These are phyloP conservation scores for Anniella stebbinsi DNA, from an alignment of 2,797 vertebrate species.

Conservation along the genomic window DNA sequence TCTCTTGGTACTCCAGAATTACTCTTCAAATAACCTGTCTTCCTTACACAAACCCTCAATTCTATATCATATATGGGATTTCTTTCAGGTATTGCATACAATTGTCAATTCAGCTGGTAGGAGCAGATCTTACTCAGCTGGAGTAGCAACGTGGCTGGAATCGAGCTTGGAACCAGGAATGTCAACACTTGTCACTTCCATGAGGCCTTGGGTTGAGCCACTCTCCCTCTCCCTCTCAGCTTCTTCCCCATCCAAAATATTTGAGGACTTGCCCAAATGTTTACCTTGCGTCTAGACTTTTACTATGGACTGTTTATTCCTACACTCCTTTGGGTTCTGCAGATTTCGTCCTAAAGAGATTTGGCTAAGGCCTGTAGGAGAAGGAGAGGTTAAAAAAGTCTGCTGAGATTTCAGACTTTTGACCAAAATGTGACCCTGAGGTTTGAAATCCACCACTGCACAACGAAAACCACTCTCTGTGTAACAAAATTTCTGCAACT, in stretches of 20 bases:
- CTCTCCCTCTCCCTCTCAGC: neutral
- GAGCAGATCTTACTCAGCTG: neutral
- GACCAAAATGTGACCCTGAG: conserved; percentile 49
- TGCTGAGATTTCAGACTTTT: conserved; percentile 30
- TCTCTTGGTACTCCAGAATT: neutral
- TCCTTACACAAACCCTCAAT: neutral
- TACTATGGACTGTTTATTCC: neutral
- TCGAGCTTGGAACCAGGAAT: neutral
- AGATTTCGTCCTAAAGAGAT: neutral
- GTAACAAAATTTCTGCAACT: neutral
- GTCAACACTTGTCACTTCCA: neutral
- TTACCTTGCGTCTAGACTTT: neutral
- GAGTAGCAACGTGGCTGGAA: neutral
- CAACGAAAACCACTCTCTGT: conserved; percentile 45
- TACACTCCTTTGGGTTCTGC: neutral
- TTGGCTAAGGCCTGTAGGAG: conserved; percentile 36
- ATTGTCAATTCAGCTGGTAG: neutral
- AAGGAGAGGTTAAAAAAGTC: conserved; percentile 50
- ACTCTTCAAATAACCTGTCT: neutral
- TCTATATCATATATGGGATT: neutral
- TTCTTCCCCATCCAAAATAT: neutral
- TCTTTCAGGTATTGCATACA: neutral
- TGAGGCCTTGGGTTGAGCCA: neutral
- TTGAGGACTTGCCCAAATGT: neutral
- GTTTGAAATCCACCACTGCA: conserved; percentile 41